These are phyloP conservation scores for Chondrilla cf. caribensis DNA, from an alignment of 37 sponge, comb jelly and placozoan species.

Conservation along the genomic window DNA sequence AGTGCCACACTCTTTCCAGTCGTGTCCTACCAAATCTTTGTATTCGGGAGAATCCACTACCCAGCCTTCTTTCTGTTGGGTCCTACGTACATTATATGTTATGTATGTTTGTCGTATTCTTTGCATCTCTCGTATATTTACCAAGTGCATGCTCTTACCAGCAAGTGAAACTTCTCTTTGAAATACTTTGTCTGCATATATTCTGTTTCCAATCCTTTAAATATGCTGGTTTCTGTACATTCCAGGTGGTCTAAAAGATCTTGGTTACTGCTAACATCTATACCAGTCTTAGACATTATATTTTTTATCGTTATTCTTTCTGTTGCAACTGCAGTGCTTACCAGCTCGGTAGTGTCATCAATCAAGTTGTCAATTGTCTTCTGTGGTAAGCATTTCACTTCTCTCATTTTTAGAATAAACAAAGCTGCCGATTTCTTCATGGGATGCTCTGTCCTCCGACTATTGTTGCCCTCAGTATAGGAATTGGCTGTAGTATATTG, in stretches of 20 bases:
- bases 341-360: not conserved
- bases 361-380: not conserved
- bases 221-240: not conserved
- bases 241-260: not conserved
- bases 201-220: slow-evolving; percentile 7
- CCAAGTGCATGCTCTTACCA: not conserved
- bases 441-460: too few species aligned
- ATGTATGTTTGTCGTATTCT: not conserved
- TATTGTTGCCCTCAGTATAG: too few species aligned
- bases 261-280: not conserved
- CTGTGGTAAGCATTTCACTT: not conserved
- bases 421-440: not conserved
- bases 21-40: too few species aligned
- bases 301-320: not conserved
- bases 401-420: not conserved
- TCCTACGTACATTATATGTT: not conserved
- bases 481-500: too few species aligned
- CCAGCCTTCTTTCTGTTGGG: slow-evolving; percentile 10
- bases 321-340: not conserved
- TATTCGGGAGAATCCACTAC: not conserved
- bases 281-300: not conserved
- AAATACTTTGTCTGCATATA: slow-evolving; percentile 1
- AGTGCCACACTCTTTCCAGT: not conserved
- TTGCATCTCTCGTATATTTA: not conserved
- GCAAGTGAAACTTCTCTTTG: not conserved